These are phyloP conservation scores for Uloborus diversus DNA, from an alignment of 1,140 invertebrate genomes.

Conservation along the genomic window DNA sequence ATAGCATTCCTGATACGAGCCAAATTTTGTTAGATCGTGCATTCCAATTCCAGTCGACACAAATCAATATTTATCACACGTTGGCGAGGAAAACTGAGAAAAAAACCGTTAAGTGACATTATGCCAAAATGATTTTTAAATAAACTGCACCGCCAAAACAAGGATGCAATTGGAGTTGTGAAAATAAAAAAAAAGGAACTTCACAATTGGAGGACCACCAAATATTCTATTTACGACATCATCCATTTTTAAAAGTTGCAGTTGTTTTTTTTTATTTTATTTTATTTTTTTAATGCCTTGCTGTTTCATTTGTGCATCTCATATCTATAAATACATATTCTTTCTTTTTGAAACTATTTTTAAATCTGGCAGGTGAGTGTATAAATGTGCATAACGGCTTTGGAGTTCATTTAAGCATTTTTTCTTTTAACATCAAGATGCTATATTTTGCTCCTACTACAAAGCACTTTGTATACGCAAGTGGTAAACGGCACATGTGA, in stretches of 20 bases:
- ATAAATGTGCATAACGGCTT: constrained; percentile 46
- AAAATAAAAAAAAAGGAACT: constrained; percentile 4
- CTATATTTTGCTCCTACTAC: constrained; percentile 12
- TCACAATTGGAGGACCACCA: constrained; percentile 48
- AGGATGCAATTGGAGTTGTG: constrained; percentile 1
- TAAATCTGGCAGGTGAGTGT: constrained; percentile 27
- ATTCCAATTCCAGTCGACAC: background rate
- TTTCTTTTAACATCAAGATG: background rate
- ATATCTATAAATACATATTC: constrained; percentile 51
- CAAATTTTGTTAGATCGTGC: no score
- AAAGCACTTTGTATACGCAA: constrained; percentile 25
- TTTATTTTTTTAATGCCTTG: constrained; percentile 6
- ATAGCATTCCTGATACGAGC: no score
- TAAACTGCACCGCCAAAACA: constrained; percentile 37
- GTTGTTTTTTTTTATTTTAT: constrained; percentile 24
- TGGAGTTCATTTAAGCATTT: constrained; percentile 24
- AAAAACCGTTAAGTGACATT: background rate
- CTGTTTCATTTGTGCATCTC: constrained; percentile 38
- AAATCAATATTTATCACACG: background rate
- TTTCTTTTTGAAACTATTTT: constrained; percentile 45
- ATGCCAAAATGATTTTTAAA: constrained; percentile 39
- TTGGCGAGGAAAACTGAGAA: no score
- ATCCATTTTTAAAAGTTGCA: constrained; percentile 52
- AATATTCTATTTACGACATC: constrained; percentile 51
- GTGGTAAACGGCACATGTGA: background rate